phyloP scores from a whole-genome alignment of 2,888 invertebrate genomes.

The Eupelmus urozonus region DNA sequence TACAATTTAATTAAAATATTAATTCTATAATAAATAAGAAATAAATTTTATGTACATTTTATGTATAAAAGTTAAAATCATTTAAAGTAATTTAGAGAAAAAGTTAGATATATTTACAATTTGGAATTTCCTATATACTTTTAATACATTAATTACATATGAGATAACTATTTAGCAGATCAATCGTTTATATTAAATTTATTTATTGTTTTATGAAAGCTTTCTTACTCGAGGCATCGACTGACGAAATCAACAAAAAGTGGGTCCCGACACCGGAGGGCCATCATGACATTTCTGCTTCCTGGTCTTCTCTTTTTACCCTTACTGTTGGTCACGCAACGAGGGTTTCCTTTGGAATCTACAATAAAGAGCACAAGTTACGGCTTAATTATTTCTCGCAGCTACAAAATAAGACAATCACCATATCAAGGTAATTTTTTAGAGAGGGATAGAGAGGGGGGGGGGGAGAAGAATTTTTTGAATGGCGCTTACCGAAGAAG shows the following conservation, averaged over 20 bases:
- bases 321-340: constrained; percentile 95
- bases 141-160: too few species aligned
- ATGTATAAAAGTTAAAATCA: too few species aligned
- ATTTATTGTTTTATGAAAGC: not conserved
- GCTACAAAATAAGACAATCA: too few species aligned
- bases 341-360: constrained; percentile 94
- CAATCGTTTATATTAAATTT: not conserved
- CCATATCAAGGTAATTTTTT: too few species aligned
- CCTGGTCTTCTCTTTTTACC: constrained; percentile 94
- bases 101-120: too few species aligned
- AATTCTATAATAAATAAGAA: too few species aligned
- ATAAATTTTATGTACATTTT: too few species aligned
- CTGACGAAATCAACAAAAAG: constrained; percentile 94
- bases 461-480: not conserved
- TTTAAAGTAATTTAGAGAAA: too few species aligned
- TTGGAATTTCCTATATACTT: too few species aligned
- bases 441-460: not conserved
- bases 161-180: too few species aligned
- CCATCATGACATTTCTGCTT: constrained; percentile 88
- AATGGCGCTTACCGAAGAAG: constrained; percentile 85
- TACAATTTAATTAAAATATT: too few species aligned
- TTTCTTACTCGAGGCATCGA: constrained; percentile 91
- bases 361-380: constrained; percentile 63
- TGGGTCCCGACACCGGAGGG: constrained; percentile 90
- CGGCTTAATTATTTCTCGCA: not conserved